Evolutionary conservation across 2,797 vertebrate genomes (phyloP).

Genomic region (Liparis tanakae): DNA sequence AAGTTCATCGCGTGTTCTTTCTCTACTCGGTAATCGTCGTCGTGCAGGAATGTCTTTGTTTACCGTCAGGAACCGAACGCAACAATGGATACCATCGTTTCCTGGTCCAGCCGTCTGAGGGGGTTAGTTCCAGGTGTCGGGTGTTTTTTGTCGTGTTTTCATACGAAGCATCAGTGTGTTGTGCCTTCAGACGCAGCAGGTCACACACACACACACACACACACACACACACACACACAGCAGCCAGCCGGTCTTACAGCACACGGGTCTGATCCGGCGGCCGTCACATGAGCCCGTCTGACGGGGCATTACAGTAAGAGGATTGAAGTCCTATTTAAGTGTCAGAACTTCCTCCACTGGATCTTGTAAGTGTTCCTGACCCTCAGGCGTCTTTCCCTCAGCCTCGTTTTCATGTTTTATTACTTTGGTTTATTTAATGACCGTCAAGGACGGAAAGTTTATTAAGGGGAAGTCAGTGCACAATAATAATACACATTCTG

Average conservation of each 20-base stretch:
- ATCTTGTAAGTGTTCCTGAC: constrained; percentile 25
- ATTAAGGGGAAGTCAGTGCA: too few species aligned
- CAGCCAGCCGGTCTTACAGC: constrained; percentile 41
- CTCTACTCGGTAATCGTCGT: background rate
- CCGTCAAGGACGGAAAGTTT: too few species aligned
- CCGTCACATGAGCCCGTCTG: constrained; percentile 73
- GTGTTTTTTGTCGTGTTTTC: too few species aligned
- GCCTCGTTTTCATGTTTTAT: background rate
- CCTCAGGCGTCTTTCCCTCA: constrained; percentile 13
- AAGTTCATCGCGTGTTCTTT: background rate
- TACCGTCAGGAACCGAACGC: background rate
- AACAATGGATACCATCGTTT: background rate
- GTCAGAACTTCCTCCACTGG: constrained; percentile 51
- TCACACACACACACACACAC: too few species aligned
- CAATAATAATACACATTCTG: too few species aligned
- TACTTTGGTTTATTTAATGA: too few species aligned
- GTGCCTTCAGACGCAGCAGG: too few species aligned
- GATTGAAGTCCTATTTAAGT: constrained; percentile 66
- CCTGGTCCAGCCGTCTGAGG: constrained; percentile 14
- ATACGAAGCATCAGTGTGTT: too few species aligned
- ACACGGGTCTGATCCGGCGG: too few species aligned
- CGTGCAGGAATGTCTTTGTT: background rate
- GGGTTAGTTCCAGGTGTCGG: constrained; percentile 14
- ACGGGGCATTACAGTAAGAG: constrained; percentile 67
- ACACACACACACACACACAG: too few species aligned